These are phyloP conservation scores for Spodoptera frugiperda DNA, from an alignment of 1,140 invertebrate genomes.

Conservation along the genomic window DNA sequence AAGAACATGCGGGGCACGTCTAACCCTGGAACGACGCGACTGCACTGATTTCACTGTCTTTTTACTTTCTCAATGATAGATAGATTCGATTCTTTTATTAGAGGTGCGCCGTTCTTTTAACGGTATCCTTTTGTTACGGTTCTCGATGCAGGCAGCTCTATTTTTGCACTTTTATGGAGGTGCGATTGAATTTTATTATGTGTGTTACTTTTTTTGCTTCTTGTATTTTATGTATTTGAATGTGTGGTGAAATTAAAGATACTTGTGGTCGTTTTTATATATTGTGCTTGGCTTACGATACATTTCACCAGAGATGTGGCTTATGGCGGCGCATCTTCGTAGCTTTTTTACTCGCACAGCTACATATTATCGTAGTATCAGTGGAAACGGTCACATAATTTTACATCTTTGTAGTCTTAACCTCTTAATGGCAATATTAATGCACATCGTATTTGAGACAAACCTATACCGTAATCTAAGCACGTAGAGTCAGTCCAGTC, in stretches of 20 bases:
- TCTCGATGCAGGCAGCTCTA: conserved; percentile 28
- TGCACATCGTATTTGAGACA: too few species aligned
- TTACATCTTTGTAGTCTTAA: too few species aligned
- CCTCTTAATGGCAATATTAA: too few species aligned
- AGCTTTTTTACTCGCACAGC: too few species aligned
- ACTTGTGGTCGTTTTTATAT: too few species aligned
- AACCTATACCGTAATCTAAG: too few species aligned
- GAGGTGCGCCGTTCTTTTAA: conserved; percentile 62
- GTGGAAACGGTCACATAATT: too few species aligned
- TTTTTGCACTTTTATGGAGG: conserved; percentile 32
- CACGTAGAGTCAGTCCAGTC: too few species aligned
- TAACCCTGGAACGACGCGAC: conserved; percentile 66
- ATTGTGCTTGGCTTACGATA: too few species aligned
- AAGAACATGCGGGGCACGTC: conserved; percentile 75
- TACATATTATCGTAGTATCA: too few species aligned
- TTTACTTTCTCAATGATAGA: conserved; percentile 71
- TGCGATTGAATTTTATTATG: conserved; percentile 30
- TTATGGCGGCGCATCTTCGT: too few species aligned
- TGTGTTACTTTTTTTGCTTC: conserved; percentile 21
- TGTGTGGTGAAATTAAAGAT: neutral
- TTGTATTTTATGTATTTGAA: neutral
- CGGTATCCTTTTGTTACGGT: conserved; percentile 63
- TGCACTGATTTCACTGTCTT: conserved; percentile 75
- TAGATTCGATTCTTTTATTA: conserved; percentile 75
- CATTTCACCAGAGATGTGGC: too few species aligned